Percentiles rank a stretch among this genome's conserved stretches.
Evolutionary conservation across 2,113 vertebrate genomes (phyloP).

Genomic region (Chinchilla lanigera): DNA sequence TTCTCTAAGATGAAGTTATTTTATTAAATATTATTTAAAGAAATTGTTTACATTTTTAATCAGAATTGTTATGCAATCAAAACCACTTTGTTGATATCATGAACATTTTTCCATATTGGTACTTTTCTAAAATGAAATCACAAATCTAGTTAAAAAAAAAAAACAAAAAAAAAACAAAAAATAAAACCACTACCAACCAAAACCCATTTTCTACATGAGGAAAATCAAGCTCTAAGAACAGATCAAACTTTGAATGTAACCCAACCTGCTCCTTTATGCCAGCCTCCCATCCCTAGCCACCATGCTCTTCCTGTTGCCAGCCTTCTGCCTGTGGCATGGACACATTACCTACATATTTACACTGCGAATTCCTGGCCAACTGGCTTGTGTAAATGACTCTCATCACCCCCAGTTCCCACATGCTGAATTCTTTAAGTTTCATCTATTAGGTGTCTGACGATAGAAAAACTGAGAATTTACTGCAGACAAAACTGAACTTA

Average conservation of each 20-base stretch:
- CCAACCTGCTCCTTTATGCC: background rate
- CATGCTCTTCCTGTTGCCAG: too few relatives aligned
- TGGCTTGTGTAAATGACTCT: background rate
- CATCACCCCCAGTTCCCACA: background rate
- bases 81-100: background rate
- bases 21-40: background rate
- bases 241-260: background rate
- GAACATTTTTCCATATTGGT: background rate
- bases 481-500: constrained; percentile 40
- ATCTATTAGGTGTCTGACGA: constrained; percentile 7
- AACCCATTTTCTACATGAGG: background rate
- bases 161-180: background rate
- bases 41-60: constrained; percentile 16
- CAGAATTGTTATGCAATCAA: background rate
- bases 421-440: constrained; percentile 23
- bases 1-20: background rate
- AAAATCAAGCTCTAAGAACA: background rate
- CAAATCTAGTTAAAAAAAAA: background rate
- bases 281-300: background rate
- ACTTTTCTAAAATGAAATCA: background rate
- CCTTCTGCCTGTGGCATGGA: background rate
- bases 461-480: constrained; percentile 47
- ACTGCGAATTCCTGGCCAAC: background rate
- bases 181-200: background rate
- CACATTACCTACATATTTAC: background rate